Evolutionary conservation across 2,888 invertebrate genomes (phyloP), one percentile per base, ranked within the genome.

Genomic region (Platypus cylindrus): DNA sequence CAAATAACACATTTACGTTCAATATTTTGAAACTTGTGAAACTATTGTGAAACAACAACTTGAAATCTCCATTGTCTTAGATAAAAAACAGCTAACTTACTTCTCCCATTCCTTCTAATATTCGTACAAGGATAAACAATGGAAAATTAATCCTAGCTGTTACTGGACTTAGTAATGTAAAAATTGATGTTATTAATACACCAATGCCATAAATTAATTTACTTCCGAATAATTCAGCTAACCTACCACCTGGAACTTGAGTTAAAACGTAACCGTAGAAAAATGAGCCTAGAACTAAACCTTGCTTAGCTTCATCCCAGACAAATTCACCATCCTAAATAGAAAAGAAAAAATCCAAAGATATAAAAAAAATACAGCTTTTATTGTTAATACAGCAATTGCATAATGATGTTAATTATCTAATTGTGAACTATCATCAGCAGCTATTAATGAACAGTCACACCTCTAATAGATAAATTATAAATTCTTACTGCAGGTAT

Each of bases 171-270:
- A 87, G 59, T 13, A 90, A 64, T 1, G 90, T 89, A 46, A 89
- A 77, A 34, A 90, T 55, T 4, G 86, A 80, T 3, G 87, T 85
- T 27, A 86, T 63, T 29, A 89, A 65, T 1, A 87, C 77, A 3
- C 86, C 87, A 18, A 83, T 57, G 11, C 87, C 87, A 54, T 82
- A 87, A 3, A 91, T 73, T 41, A 78, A 65, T 63, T 89, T 90
- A n/a, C 89, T 91, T 20, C 94, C 93, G 55, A 77, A 71, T 46
- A 77, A 65, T 62, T 87, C 87, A 1, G 93, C 86, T 63, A 91
- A 67, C n/a, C 38, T 17, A 2, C 84, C 84, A 23, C 84, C 84
- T 22, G 84, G 84, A 44, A 80, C 73, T 67, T 85, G 84, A 26
- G 84, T 84, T 44, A 81, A 56, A 12, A 84, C 83, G 60, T 84